Conservation (phyloP, 2,888 invertebrate species). For the Brachyptera risi region DNA sequence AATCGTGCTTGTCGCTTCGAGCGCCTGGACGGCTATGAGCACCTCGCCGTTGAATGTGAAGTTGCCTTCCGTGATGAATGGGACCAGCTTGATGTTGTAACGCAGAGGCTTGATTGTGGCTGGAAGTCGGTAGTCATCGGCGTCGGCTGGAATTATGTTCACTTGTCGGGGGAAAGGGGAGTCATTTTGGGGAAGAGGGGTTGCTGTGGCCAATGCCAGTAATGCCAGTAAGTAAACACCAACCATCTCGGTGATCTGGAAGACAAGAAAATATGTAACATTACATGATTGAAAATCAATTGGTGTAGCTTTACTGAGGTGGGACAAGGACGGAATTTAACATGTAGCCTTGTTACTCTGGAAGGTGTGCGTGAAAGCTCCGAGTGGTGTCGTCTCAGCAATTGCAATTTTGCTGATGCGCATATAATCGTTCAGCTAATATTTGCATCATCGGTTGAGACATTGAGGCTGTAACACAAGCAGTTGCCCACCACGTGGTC, state of each 20-base stretch:
- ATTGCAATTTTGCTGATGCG: too few species aligned
- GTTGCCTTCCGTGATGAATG: constrained; percentile 21
- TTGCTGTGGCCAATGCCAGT: background rate
- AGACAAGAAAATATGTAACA: too few species aligned
- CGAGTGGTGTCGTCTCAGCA: too few species aligned
- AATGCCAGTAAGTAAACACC: background rate
- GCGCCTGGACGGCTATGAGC: background rate
- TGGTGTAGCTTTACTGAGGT: too few species aligned
- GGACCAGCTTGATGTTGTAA: constrained; percentile 26
- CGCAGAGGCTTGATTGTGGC: constrained; percentile 4
- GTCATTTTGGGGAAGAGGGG: background rate
- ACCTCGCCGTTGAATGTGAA: constrained; percentile 26
- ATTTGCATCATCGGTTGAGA: too few species aligned
- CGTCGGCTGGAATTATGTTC: background rate
- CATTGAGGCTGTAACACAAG: too few species aligned
- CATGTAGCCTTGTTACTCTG: too few species aligned
- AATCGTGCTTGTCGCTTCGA: constrained; percentile 46
- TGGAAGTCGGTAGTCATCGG: constrained; percentile 22
- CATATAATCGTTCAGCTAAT: too few species aligned
- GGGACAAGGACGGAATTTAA: too few species aligned
- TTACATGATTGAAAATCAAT: too few species aligned
- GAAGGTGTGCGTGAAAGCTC: too few species aligned
- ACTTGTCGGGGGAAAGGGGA: constrained; percentile 1
- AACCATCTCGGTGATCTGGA: background rate
- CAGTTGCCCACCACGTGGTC: too few species aligned